Conservation (phyloP, 2,888 invertebrate species). For the Diaperis boleti region DNA sequence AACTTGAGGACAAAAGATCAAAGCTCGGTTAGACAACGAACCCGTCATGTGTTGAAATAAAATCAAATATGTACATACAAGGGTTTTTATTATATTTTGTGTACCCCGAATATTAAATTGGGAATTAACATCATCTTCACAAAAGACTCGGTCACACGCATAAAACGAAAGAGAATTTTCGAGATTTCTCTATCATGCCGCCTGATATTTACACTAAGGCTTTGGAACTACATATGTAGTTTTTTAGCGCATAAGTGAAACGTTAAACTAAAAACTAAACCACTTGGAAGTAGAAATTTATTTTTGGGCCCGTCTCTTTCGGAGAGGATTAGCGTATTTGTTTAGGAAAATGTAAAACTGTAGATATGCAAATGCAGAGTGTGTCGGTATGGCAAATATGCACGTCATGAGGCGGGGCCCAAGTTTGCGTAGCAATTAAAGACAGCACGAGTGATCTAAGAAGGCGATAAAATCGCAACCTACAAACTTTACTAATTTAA, state of each 20-base stretch:
- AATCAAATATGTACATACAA: slow-evolving; percentile 8
- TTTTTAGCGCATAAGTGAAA: too few relatives aligned
- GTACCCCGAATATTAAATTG: slow-evolving; percentile 11
- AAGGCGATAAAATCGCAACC: slow-evolving; percentile 31
- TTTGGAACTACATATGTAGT: too few relatives aligned
- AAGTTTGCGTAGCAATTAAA: slow-evolving; percentile 40
- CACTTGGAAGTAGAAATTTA: too few relatives aligned
- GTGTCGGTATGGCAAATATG: slow-evolving; percentile 15
- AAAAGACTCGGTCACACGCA: slow-evolving; percentile 12
- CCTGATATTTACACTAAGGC: too few relatives aligned
- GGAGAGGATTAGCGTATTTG: slow-evolving; percentile 11
- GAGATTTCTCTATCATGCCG: neutral
- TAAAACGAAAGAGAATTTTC: slow-evolving; percentile 4
- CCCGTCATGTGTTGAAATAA: neutral
- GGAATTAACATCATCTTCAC: slow-evolving; percentile 17
- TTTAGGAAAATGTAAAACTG: slow-evolving; percentile 14
- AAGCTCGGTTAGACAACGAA: neutral
- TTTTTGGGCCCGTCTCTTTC: too few relatives aligned
- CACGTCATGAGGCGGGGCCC: slow-evolving; percentile 7
- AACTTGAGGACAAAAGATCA: slow-evolving; percentile 20
- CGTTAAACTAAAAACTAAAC: too few relatives aligned
- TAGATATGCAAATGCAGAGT: slow-evolving; percentile 13
- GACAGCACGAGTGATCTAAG: slow-evolving; percentile 32
- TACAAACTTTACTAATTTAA: slow-evolving; percentile 37
- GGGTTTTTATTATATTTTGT: slow-evolving; percentile 13